Evolutionary conservation across 2,797 vertebrate species (phyloP).

Genomic region (Chiloscyllium punctatum): DNA sequence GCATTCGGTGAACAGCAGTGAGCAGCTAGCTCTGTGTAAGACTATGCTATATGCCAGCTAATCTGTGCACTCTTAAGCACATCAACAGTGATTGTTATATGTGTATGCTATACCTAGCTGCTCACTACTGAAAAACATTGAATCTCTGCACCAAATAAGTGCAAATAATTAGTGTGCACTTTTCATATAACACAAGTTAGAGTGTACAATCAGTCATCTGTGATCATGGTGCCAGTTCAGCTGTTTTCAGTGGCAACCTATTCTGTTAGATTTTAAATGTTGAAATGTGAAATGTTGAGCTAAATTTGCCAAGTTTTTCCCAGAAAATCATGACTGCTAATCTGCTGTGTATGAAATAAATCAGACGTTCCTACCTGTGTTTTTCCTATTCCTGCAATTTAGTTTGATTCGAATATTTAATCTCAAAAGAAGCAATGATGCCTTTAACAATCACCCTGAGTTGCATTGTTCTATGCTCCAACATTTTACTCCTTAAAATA

Average conservation of each 20-base stretch:
- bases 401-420: background rate
- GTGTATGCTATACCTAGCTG: background rate
- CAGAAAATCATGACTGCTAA: background rate
- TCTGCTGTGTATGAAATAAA: no score
- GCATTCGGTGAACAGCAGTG: background rate
- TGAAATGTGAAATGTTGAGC: background rate
- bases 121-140: background rate
- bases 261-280: background rate
- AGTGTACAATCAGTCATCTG: background rate
- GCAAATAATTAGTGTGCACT: background rate
- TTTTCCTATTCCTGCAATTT: background rate
- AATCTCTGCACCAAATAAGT: background rate
- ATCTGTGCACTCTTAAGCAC: background rate
- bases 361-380: background rate
- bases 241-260: background rate
- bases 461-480: background rate
- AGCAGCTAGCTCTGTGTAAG: background rate
- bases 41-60: background rate
- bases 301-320: background rate
- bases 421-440: background rate
- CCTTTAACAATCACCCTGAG: background rate
- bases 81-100: no score
- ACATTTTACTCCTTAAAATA: background rate
- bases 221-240: background rate
- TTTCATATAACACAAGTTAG: background rate